A percentile compares a stretch with the other conserved stretches of the same genome.
Evolutionary conservation across 1,140 invertebrate genomes (phyloP).

Genomic region (Wasmannia auropunctata): DNA sequence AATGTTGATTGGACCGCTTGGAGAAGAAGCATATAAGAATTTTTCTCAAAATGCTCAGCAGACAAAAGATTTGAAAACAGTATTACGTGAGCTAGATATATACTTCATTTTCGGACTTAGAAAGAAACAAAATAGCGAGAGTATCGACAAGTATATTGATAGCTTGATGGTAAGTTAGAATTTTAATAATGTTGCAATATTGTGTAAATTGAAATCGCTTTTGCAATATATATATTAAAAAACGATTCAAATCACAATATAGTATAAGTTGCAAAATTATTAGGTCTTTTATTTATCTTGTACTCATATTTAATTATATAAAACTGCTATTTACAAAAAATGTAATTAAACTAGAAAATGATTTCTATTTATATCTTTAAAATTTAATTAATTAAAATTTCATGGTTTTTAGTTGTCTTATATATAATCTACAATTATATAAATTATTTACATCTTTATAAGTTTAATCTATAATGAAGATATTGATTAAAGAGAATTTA

Average conservation of each 20-base stretch:
- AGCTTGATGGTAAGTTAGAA: neutral
- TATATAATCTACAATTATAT: neutral
- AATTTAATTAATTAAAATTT: neutral
- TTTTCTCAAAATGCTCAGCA: neutral
- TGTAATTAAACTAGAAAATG: neutral
- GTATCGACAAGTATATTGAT: conserved; percentile 11
- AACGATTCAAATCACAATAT: neutral
- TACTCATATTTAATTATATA: neutral
- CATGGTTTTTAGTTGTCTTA: neutral
- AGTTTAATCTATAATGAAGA: neutral
- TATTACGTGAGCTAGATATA: conserved; percentile 6
- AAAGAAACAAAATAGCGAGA: neutral
- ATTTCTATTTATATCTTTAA: neutral
- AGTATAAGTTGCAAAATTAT: neutral
- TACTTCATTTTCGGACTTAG: neutral
- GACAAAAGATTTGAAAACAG: neutral
- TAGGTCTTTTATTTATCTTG: too few relatives aligned
- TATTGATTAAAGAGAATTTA: neutral
- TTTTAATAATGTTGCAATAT: neutral
- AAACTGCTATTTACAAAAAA: neutral
- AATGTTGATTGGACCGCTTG: conserved; percentile 1
- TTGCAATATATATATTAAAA: neutral
- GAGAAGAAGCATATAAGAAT: neutral
- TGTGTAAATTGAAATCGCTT: neutral
- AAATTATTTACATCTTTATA: neutral